Percentiles rank a stretch among this genome's conserved stretches.
These are phyloP conservation scores for Drosophila longiperda DNA, from an alignment of 2,888 invertebrate species.

Conservation along the genomic window DNA sequence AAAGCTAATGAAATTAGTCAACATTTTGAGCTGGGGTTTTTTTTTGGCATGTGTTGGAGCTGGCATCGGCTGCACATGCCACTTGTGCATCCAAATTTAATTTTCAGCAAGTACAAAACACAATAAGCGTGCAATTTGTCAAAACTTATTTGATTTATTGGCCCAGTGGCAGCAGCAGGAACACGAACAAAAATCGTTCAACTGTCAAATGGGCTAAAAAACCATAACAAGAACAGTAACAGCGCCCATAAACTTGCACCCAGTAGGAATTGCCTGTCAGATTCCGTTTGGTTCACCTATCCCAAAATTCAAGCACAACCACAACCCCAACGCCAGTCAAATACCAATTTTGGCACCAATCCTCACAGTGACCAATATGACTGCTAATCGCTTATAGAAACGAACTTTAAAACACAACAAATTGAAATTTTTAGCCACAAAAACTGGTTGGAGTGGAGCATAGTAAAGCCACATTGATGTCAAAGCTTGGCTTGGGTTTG, in stretches of 20 bases:
- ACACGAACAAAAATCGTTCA: slow-evolving; percentile 33
- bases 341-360: not conserved
- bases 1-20: slow-evolving; percentile 9
- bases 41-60: slow-evolving; percentile 18
- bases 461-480: slow-evolving; percentile 24
- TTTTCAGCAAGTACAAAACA: slow-evolving; percentile 34
- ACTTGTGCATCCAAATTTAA: slow-evolving; percentile 48
- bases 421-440: slow-evolving; percentile 45
- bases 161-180: slow-evolving; percentile 35
- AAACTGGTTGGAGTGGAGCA: slow-evolving; percentile 11
- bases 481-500: slow-evolving; percentile 12
- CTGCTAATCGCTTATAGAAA: slow-evolving; percentile 50
- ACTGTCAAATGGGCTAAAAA: slow-evolving; percentile 44
- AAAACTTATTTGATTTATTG: slow-evolving; percentile 76
- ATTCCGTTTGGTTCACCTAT: slow-evolving; percentile 16
- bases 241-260: slow-evolving; percentile 19
- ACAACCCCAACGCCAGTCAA: not conserved
- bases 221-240: slow-evolving; percentile 31
- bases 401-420: slow-evolving; percentile 55
- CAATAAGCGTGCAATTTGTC: slow-evolving; percentile 70
- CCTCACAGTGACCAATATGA: slow-evolving; percentile 7
- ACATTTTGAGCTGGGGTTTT: slow-evolving; percentile 1
- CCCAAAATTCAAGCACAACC: not conserved
- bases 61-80: slow-evolving; percentile 30
- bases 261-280: slow-evolving; percentile 14